phyloP scores from a whole-genome alignment of 2,888 invertebrate species.

The Lumbricus terrestris region DNA sequence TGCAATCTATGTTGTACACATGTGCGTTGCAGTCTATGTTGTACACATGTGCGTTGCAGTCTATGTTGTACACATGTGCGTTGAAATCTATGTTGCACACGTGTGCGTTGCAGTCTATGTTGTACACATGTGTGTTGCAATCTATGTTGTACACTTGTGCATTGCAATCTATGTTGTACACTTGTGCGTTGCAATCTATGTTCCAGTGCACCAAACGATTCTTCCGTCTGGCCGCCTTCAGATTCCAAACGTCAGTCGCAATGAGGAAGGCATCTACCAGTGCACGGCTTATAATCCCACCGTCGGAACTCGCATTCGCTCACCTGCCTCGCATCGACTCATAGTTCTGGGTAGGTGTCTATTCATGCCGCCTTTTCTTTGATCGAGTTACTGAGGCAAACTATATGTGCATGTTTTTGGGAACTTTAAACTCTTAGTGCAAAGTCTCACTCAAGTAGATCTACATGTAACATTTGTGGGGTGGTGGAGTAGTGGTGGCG shows the following conservation, averaged over 20 bases:
- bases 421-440: not conserved
- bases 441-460: not conserved
- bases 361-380: not conserved
- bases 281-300: constrained; percentile 16
- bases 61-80: not conserved
- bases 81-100: not conserved
- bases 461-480: too few relatives aligned
- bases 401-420: not conserved
- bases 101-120: too few relatives aligned
- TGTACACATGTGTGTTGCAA: too few relatives aligned
- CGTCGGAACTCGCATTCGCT: constrained; percentile 17
- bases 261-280: constrained; percentile 13
- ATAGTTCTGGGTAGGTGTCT: constrained; percentile 10
- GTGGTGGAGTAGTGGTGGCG: too few relatives aligned
- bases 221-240: constrained; percentile 24
- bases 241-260: constrained; percentile 10
- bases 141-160: too few relatives aligned
- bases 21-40: too few relatives aligned
- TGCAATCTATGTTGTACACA: too few relatives aligned
- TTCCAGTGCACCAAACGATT: constrained; percentile 17
- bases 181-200: not conserved
- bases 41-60: too few relatives aligned
- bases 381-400: not conserved
- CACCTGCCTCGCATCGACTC: constrained; percentile 18
- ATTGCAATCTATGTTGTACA: too few relatives aligned